Conservation (phyloP, 2,888 invertebrate species). For the Archips xylosteana region DNA sequence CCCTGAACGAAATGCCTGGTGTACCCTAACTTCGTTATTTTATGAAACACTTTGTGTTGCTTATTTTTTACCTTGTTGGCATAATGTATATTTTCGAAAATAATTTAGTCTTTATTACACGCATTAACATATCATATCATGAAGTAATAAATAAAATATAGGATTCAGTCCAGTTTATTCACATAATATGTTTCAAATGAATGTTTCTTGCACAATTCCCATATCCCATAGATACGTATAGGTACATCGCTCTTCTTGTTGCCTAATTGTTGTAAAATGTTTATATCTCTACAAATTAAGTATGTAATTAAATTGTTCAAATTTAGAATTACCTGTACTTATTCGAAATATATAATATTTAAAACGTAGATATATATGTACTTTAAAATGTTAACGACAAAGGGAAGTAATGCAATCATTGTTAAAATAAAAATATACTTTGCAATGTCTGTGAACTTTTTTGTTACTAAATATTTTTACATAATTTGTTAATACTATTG, state of each 20-base stretch:
- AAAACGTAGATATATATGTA: slow-evolving; percentile 57
- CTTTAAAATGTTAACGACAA: slow-evolving; percentile 61
- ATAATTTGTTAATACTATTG: not conserved
- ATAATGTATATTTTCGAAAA: slow-evolving; percentile 3
- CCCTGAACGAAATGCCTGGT: slow-evolving; percentile 16
- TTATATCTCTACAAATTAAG: slow-evolving; percentile 69
- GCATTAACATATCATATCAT: slow-evolving; percentile 74
- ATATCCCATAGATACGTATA: slow-evolving; percentile 19
- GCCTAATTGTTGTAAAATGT: slow-evolving; percentile 79
- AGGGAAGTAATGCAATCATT: slow-evolving; percentile 75
- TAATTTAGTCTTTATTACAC: slow-evolving; percentile 52
- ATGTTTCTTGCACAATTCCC: slow-evolving; percentile 29
- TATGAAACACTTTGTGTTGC: slow-evolving; percentile 20
- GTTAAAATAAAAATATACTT: slow-evolving; percentile 7
- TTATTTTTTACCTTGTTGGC: slow-evolving; percentile 11
- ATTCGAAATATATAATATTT: slow-evolving; percentile 61
- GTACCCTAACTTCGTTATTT: slow-evolving; percentile 25
- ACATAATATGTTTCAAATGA: slow-evolving; percentile 11
- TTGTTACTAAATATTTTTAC: not conserved
- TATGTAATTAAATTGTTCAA: slow-evolving; percentile 69
- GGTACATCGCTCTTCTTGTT: slow-evolving; percentile 58
- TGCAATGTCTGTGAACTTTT: not conserved
- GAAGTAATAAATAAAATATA: slow-evolving; percentile 46
- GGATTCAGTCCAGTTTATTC: slow-evolving; percentile 41
- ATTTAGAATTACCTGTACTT: slow-evolving; percentile 65